phyloP scores from a whole-genome alignment of 1,140 invertebrate species.

The Aphaenogaster floridana region DNA sequence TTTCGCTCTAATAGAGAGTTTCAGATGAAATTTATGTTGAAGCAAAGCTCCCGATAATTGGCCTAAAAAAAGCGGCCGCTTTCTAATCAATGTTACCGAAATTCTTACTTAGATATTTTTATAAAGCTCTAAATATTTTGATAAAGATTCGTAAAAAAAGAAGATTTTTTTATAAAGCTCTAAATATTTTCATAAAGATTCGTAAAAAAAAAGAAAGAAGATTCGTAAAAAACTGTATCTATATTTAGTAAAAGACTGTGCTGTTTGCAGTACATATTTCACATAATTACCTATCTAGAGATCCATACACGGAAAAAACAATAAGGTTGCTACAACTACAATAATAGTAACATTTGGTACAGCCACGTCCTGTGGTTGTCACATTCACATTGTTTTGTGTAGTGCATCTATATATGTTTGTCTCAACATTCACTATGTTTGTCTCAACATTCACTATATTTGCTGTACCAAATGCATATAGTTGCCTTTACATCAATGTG shows the following conservation, averaged over 20 bases:
- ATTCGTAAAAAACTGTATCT: background rate
- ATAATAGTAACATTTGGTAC: too few species aligned
- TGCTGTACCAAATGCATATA: too few species aligned
- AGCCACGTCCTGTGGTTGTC: too few species aligned
- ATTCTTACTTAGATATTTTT: background rate
- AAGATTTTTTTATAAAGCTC: background rate
- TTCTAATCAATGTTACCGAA: background rate
- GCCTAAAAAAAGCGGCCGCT: background rate
- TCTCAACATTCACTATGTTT: too few species aligned
- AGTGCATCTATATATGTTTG: too few species aligned
- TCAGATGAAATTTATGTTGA: background rate
- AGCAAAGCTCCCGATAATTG: background rate
- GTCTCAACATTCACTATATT: too few species aligned
- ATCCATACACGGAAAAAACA: too few species aligned
- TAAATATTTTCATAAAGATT: background rate
- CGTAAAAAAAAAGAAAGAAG: background rate
- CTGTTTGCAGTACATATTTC: background rate
- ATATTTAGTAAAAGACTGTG: background rate
- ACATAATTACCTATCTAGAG: too few species aligned
- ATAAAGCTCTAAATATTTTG: background rate
- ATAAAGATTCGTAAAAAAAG: background rate
- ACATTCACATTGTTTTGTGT: too few species aligned
- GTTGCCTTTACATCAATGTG: too few species aligned
- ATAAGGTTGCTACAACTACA: too few species aligned
- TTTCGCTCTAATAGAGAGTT: constrained; percentile 6